Base-by-base conservation (phyloP, 2,888 invertebrate genomes). In the Helicoverpa assulta region DNA sequence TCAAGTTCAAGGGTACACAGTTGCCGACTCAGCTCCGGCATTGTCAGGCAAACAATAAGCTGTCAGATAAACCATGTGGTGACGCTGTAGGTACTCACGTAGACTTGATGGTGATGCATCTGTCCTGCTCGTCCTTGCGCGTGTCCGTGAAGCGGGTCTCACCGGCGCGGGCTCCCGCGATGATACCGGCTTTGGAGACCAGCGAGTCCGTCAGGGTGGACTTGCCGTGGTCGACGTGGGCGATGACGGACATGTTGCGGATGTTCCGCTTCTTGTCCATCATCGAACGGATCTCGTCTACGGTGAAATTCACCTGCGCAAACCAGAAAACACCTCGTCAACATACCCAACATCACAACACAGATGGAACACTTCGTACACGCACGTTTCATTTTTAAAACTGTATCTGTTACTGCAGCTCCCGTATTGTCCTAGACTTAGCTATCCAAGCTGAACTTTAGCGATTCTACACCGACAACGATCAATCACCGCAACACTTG, bases 241-340 rank as follows among this genome's bases (percentile, higher is more conserved):
- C 99, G 94, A 99, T 99, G 96, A 99, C 99, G 93, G 99, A 99
- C 99, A 99, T 99, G 96, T 99, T 99, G 94, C 99, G 98, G 97
- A 99, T 99, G 95, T 99, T 99, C 97, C 97, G 97, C 97, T 99
- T 99, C 96, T 99, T 99, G 98, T 99, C 99, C 99, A 99, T 99
- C 98, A 99, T 99, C 94, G 92, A 96, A 96, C 99, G 98, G 97
- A 99, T 99, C 97, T 99, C 99, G 97, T 99, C 99, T 96, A 99
- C 99, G 85, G 99, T 99, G 96, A 99, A 99, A 98, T 99, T 99
- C 97, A 99, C 99, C 99, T 99, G 94, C 82, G 86, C 89, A 94
- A 91, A 94, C 87, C 88, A 91, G 86, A 91, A 91, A 90, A 91
- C 85, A 88, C 73, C 82, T 78, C 81, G 81, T 93, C 86, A 93